Evolutionary conservation across 2,113 vertebrate species (phyloP), one percentile per base, ranked within the genome.

Genomic region (Pimephales promelas): DNA sequence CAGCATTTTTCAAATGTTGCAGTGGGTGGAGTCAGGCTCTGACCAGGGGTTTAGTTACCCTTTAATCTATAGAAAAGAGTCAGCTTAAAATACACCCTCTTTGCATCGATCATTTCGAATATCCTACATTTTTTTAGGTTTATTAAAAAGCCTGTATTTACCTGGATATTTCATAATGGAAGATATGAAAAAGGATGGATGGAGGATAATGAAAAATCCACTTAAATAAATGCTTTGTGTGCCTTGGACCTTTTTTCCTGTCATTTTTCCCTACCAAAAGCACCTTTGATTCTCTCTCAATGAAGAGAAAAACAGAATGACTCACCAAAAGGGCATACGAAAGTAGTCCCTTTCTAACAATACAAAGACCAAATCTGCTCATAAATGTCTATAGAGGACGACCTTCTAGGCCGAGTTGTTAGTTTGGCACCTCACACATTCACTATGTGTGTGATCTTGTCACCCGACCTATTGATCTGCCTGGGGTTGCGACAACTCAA

Each of bases 401-500:
- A 79, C 56, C 36, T 47, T 62, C 57, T 57, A 79, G 59, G 43
- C 57, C 4, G 57, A 64, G 57, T 13, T 64, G 57, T 79, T 79
- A 49, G 78, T 79, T 79, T 79, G 59, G 43, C 43, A 84, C 28
- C 78, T 84, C 77, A 20, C 73, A 49, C 26, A 20, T 79, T 83
- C 52, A 72, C 56, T 64, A 62, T 79, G 61, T 66, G 77, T 61
- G 36, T 64, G 71, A 84, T 81, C 61, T 47, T 28, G 43, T 28
- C 82, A 57, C 86, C 49, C 31, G 3, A 72, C 24, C 45, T 47
- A 61, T 57, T 47, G 62, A 79, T 40, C 54, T 66, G 56, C 31
- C 31, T 72, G 13, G 70, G 79, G 79, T 43, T 22, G 20, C 20
- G 56, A 66, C 73, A 56, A 71, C 11, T 18, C 64, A 57, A 87